A percentile compares a stretch with the other conserved stretches of the same genome.
Conservation (phyloP, 2,888 invertebrate genomes). For the Diplazon laetatorius region DNA sequence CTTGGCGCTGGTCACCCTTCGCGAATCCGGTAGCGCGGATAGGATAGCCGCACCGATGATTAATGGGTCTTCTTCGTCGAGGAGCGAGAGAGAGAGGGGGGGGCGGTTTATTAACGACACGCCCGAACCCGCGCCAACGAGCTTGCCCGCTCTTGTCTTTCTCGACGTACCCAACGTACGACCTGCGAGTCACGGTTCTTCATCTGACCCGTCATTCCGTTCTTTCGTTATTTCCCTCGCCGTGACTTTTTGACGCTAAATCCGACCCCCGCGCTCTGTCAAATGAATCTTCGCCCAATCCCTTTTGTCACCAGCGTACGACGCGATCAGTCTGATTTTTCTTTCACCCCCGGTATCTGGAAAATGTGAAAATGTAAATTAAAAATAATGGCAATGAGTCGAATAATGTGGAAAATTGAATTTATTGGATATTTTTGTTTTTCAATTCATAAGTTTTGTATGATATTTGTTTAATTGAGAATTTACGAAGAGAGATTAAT, state of each 20-base stretch:
- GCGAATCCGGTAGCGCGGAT: conserved; percentile 68
- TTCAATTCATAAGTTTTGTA: too few species aligned
- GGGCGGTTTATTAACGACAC: conserved; percentile 78
- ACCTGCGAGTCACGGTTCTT: conserved; percentile 48
- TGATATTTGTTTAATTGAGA: too few species aligned
- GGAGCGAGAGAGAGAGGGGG: too few species aligned
- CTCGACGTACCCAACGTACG: conserved; percentile 56
- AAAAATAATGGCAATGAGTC: background rate
- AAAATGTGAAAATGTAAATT: conserved; percentile 19
- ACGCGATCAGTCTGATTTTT: conserved; percentile 55
- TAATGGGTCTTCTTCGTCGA: conserved; percentile 77
- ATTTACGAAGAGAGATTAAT: too few species aligned
- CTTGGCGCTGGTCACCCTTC: conserved; percentile 56
- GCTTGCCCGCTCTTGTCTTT: conserved; percentile 64
- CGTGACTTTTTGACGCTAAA: conserved; percentile 54
- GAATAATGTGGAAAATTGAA: too few species aligned
- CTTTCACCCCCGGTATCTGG: conserved; percentile 4
- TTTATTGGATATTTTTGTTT: too few species aligned
- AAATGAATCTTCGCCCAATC: conserved; percentile 65
- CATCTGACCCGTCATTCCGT: conserved; percentile 47
- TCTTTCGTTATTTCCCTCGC: conserved; percentile 8
- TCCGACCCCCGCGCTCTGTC: conserved; percentile 56
- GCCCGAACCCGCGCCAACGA: conserved; percentile 57
- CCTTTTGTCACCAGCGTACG: conserved; percentile 53
- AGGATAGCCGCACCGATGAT: conserved; percentile 77